Conservation (phyloP, 2,797 vertebrate species). For the Rhinogobio ventralis region DNA sequence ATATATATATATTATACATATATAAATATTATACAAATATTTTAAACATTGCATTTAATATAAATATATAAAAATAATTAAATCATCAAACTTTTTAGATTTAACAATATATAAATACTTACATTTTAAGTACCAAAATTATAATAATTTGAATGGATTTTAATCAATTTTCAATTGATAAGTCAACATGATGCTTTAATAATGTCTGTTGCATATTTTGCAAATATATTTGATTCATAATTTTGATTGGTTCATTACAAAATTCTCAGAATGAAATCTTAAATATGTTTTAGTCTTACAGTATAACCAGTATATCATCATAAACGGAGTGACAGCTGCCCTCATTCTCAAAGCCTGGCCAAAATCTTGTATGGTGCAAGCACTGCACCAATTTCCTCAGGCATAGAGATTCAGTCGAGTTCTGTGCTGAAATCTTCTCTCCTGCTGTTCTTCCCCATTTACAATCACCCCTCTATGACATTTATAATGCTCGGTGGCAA, state of each 20-base stretch:
- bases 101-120: background rate
- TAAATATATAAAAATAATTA: background rate
- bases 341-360: background rate
- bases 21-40: too few species aligned
- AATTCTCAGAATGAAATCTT: background rate
- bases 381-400: background rate
- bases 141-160: background rate
- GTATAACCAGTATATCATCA: background rate
- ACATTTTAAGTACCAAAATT: too few species aligned
- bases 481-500: background rate
- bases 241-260: background rate
- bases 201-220: background rate
- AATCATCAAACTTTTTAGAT: background rate
- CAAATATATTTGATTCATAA: background rate
- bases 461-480: background rate
- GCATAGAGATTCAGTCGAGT: background rate
- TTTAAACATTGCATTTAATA: too few species aligned
- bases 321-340: background rate
- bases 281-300: background rate
- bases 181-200: too few species aligned
- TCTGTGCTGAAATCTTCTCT: background rate
- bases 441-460: background rate
- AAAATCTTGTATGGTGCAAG: background rate
- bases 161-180: background rate
- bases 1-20: too few species aligned